Evolutionary conservation across 2,797 vertebrate genomes (phyloP), one percentile per base, ranked within the genome.

Genomic region (Poecilia wingei): DNA sequence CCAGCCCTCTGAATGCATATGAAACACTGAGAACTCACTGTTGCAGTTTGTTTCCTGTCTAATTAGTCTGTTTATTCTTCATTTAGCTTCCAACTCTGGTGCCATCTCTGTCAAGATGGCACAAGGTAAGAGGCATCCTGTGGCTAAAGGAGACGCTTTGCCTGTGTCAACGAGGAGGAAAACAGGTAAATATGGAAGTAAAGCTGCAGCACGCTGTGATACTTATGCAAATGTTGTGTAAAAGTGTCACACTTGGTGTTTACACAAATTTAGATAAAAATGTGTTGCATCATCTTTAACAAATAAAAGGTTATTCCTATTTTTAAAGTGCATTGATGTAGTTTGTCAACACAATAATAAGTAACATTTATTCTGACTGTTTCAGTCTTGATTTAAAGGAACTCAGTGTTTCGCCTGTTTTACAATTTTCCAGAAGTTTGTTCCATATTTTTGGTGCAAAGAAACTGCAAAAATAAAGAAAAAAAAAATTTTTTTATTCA

Each of bases 91-190:
- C 7, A 84, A 85, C 20, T 46, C 64, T 43, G 39, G 51, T 31
- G 31, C 31, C 31, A 31, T 31, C 31, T 31, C 31, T 31, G 31
- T 31, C 31, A 93, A 84, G 81, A 76, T 36, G 43, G 13, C 61
- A 16, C 85, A 83, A 77, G 46, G 47, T 31, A 91, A 86, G 81
- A 94, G 78, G 69, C 90, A 86, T 1, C 43, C 47, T 1, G 55
- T 91, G 53, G 75, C 51, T 68, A 87, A 78, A 80, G 74, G 28
- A 36, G 89, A 92, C 20, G 4, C 59, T 71, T 75, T 91, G 0
- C 82, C 81, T 7, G 1, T 71, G 9, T 74, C 87, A 49, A 95
- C 93, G 80, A 93, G 70, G 80, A 90, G 83, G 66, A 93, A 87
- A 83, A 80, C 57, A 0, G 93, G 93, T 95, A 89, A 86, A 70